These are phyloP conservation scores for Pygmarrhopalites habei DNA, from an alignment of 1,140 invertebrate genomes.

Conservation along the genomic window DNA sequence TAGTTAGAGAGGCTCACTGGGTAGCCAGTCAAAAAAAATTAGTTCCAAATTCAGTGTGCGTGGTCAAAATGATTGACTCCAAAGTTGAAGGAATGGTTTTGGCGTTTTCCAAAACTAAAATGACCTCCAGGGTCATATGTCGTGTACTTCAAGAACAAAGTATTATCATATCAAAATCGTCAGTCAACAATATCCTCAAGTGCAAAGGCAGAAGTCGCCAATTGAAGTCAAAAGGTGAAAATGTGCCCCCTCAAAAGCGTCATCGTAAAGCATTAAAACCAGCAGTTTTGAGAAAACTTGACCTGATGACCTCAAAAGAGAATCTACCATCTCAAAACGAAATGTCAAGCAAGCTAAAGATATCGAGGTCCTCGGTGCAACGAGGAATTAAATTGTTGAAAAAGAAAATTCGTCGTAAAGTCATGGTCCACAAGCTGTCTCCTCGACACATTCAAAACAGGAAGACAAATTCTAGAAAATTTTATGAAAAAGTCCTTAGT, in stretches of 20 bases:
- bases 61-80: no score
- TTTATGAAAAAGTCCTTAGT: background rate
- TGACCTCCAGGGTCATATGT: no score
- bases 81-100: no score
- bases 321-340: background rate
- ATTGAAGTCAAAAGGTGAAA: background rate
- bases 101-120: no score
- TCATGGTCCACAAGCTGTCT: background rate
- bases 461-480: background rate
- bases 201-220: background rate
- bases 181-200: background rate
- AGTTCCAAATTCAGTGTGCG: no score
- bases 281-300: background rate
- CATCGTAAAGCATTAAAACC: background rate
- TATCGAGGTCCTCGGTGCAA: background rate
- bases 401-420: background rate
- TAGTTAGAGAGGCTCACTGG: no score
- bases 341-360: background rate
- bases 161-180: no score
- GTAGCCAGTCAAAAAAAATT: no score
- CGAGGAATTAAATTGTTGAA: background rate
- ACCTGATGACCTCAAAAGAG: slow-evolving; percentile 12
- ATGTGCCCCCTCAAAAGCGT: background rate
- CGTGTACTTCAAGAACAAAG: no score
- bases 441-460: background rate